Evolutionary conservation across 2,797 vertebrate genomes (phyloP), one percentile per base, ranked within the genome.

Genomic region (Euphonia xanthogaster): DNA sequence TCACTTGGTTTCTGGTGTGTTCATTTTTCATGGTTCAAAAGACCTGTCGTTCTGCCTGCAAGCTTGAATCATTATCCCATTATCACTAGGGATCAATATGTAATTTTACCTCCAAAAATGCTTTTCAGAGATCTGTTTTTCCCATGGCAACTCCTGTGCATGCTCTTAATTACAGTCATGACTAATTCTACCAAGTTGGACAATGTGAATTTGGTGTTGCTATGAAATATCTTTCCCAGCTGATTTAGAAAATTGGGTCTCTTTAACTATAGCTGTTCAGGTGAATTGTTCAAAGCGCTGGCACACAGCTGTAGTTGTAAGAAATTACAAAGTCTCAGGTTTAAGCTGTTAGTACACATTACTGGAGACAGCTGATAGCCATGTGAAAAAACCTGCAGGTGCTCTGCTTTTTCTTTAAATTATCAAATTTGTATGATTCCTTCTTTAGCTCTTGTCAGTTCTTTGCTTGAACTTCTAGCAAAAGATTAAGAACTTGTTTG

Each of bases 1-100:
- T 91, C 16, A 25, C 21, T 88, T 76, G 74, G n/a, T 44, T 94
- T 89, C 74, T 92, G 75, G 22, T 66, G 37, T 80, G 57, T 88
- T 96, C 25, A 39, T 90, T 97, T 94, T 88, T 91, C 68, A 39
- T 87, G 79, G 81, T 95, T 96, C 75, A 75, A 44, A 93, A 90
- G 61, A 66, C 47, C 22, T 86, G 65, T 76, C 42, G 4, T 71
- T 82, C 74, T 81, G 80, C 47, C 72, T 94, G 73, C 50, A 86
- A 95, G 89, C 51, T 53, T 78, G 61, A 90, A 90, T 85, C 21
- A 71, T 95, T 97, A 95, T 82, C 57, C 78, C 63, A 73, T 95
- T 96, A 95, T 96, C 83, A 67, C 89, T 67, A 70, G 63, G 48
- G 93, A 95, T 97, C 93, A 92, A 88, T 86, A 93, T 70, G 83